Percentiles rank a stretch among this genome's conserved stretches.
These are phyloP conservation scores for Cyrtonyx montezumae DNA, from an alignment of 2,113 vertebrate species.

Conservation along the genomic window DNA sequence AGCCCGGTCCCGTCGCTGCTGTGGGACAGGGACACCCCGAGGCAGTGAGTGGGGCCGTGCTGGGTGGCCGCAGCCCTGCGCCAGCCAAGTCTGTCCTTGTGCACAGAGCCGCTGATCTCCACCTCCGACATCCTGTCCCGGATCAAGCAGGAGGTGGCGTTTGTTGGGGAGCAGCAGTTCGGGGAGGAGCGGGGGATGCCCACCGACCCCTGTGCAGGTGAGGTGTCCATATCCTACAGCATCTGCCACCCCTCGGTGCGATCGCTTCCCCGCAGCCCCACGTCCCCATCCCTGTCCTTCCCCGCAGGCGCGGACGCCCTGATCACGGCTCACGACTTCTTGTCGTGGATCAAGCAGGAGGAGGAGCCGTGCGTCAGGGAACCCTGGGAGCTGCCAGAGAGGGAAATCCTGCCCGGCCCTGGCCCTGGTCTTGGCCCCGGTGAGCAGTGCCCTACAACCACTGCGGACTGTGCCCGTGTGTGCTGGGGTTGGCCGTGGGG, in stretches of 20 bases:
- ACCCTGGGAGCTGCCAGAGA: conserved; percentile 55
- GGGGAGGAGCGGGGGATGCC: conserved; percentile 74
- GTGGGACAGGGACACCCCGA: neutral
- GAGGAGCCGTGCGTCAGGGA: conserved; percentile 39
- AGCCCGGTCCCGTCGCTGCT: neutral
- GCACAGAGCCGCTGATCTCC: conserved; percentile 75
- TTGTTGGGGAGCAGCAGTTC: conserved; percentile 73
- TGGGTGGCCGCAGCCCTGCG: neutral
- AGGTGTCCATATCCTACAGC: neutral
- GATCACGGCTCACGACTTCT: conserved; percentile 54
- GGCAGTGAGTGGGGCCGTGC: rapidly evolving
- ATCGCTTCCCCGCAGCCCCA: rapidly evolving
- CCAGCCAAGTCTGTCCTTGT: neutral
- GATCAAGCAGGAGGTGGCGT: conserved; percentile 82
- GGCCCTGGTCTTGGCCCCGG: conserved; percentile 55
- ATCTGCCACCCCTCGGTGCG: neutral
- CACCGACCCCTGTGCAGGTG: conserved; percentile 70
- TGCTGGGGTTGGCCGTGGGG: too few relatives aligned
- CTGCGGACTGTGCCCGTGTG: neutral
- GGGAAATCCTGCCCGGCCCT: conserved; percentile 10
- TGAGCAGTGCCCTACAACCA: neutral
- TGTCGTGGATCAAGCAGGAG: conserved; percentile 75
- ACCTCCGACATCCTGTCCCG: conserved; percentile 81
- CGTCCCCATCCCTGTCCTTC: neutral
- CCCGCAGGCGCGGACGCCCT: conserved; percentile 16